Evolutionary conservation across 2,888 invertebrate genomes (phyloP).

Genomic region (Galeopsomyia nigrocyanea): DNA sequence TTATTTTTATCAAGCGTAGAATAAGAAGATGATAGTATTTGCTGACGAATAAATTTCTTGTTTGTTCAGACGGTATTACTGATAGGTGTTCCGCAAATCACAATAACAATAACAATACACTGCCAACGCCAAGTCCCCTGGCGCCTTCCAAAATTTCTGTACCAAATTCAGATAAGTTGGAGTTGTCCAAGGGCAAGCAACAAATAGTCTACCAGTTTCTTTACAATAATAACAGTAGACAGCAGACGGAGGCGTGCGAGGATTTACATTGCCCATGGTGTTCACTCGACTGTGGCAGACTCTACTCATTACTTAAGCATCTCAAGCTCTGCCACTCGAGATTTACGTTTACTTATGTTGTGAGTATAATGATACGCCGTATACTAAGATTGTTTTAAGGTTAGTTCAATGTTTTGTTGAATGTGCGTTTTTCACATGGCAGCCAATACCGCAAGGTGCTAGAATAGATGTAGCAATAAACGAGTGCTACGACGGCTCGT

Average conservation of each 20-base stretch:
- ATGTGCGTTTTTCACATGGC: constrained; percentile 49
- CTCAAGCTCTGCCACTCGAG: constrained; percentile 93
- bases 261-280: constrained; percentile 98
- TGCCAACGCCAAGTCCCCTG: constrained; percentile 64
- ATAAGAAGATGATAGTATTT: background rate
- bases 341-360: constrained; percentile 92
- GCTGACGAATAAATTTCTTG: background rate
- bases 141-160: constrained; percentile 62
- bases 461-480: constrained; percentile 96
- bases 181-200: constrained; percentile 69
- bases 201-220: constrained; percentile 96
- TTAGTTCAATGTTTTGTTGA: background rate
- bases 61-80: constrained; percentile 33
- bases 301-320: constrained; percentile 93
- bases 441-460: constrained; percentile 84
- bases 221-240: constrained; percentile 94
- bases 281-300: constrained; percentile 86
- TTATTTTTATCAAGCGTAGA: background rate
- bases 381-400: background rate
- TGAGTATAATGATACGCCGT: constrained; percentile 69
- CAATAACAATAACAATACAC: constrained; percentile 63
- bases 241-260: constrained; percentile 94
- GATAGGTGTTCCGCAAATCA: constrained; percentile 64
- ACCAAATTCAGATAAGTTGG: constrained; percentile 57
- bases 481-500: constrained; percentile 95